Evolutionary conservation across 2,113 vertebrate species (phyloP).

Genomic region (Dascyllus trimaculatus): DNA sequence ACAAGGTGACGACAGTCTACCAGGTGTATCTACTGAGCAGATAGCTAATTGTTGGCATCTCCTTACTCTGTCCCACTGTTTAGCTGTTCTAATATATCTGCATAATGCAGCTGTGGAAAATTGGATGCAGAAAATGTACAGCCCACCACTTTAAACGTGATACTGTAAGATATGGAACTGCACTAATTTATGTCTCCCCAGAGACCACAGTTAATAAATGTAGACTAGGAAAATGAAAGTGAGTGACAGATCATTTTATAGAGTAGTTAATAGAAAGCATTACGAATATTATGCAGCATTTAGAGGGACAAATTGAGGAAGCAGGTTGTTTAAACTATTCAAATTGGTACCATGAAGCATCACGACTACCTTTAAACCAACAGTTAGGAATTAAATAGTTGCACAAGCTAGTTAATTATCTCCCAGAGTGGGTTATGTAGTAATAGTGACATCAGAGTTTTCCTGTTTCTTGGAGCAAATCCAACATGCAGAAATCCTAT

Average conservation of each 20-base stretch:
- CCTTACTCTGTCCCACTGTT: not conserved
- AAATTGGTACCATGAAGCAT: not conserved
- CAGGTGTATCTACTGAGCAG: not conserved
- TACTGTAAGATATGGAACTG: constrained; percentile 3
- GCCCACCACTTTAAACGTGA: not conserved
- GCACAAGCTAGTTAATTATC: not conserved
- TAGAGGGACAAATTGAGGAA: constrained; percentile 4
- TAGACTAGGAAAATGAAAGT: too few species aligned
- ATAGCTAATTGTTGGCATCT: not conserved
- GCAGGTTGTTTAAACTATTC: not conserved
- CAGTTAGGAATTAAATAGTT: constrained; percentile 8
- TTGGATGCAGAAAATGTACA: constrained; percentile 15
- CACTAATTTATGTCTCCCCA: too few species aligned
- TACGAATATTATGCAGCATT: not conserved
- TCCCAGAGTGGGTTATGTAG: not conserved
- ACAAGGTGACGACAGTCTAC: too few species aligned
- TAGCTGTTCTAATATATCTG: not conserved
- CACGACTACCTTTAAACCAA: not conserved
- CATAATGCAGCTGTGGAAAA: not conserved
- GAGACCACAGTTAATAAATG: too few species aligned
- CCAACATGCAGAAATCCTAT: constrained; percentile 13
- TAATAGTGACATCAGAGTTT: not conserved
- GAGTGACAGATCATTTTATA: not conserved
- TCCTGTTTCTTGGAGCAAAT: constrained; percentile 11
- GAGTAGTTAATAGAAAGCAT: not conserved